phyloP scores from a whole-genome alignment of 2,113 vertebrate genomes.

The Petroica traversi region DNA sequence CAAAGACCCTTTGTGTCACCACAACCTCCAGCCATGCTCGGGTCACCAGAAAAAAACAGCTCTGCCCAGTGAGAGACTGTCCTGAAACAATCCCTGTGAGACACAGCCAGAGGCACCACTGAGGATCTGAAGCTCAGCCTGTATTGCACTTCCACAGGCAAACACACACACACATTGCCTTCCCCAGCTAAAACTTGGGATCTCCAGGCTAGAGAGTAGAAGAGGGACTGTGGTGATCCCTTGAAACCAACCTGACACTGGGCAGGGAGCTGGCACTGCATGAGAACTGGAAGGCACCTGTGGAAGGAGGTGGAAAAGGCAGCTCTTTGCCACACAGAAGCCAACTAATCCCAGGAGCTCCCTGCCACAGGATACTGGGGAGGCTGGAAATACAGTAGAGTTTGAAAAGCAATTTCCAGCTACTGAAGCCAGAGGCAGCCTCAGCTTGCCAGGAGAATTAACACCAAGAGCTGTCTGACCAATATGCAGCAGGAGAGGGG shows the following conservation, averaged over 20 bases:
- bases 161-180: neutral
- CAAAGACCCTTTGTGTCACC: neutral
- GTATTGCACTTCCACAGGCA: neutral
- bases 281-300: neutral
- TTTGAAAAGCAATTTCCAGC: neutral
- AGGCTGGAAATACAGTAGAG: neutral
- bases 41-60: neutral
- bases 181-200: neutral
- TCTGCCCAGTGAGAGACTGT: neutral
- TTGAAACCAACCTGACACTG: neutral
- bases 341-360: neutral
- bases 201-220: neutral
- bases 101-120: fast-evolving
- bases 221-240: fast-evolving
- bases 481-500: neutral
- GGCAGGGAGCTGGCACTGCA: neutral
- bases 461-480: neutral
- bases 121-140: neutral
- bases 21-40: neutral
- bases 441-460: neutral
- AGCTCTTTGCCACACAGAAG: neutral
- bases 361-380: neutral
- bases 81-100: neutral
- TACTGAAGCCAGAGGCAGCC: neutral
- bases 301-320: neutral